phyloP scores from a whole-genome alignment of 2,888 invertebrate species.

The Tromatobia lineatoria region DNA sequence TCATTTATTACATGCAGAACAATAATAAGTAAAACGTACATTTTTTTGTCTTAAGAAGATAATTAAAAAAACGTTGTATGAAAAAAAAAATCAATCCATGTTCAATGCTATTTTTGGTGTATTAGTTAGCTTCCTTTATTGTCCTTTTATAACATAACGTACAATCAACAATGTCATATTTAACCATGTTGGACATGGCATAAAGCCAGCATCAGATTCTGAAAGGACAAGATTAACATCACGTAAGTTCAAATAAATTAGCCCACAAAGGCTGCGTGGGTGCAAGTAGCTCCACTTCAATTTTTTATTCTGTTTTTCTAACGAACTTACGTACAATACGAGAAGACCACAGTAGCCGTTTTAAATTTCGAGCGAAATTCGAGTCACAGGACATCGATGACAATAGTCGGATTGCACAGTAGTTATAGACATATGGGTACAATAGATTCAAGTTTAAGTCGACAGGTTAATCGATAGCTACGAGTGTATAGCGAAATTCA shows the following conservation, averaged over 20 bases:
- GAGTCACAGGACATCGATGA: conserved; percentile 44
- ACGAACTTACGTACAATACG: conserved; percentile 36
- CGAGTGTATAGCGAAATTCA: conserved; percentile 37
- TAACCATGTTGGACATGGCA: conserved; percentile 73
- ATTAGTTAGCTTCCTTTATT: conserved; percentile 84
- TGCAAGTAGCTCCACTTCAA: conserved; percentile 41
- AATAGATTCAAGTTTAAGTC: conserved; percentile 32
- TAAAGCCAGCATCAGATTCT: conserved; percentile 70
- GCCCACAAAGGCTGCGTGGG: conserved; percentile 65
- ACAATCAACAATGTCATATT: conserved; percentile 77
- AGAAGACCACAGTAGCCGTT: conserved; percentile 14
- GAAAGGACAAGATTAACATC: conserved; percentile 71
- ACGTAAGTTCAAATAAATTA: conserved; percentile 72
- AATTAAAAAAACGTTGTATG: not conserved
- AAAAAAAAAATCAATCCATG: not conserved
- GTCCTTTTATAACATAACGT: conserved; percentile 77
- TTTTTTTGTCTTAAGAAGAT: not conserved
- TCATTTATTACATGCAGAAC: not conserved
- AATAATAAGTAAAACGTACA: not conserved
- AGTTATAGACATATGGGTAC: conserved; percentile 44
- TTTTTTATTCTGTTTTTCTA: conserved; percentile 23
- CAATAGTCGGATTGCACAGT: conserved; percentile 38
- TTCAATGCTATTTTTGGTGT: conserved; percentile 41
- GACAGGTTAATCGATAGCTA: conserved; percentile 43
- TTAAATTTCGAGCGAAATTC: not conserved